Evolutionary conservation across 2,888 invertebrate genomes (phyloP).

Genomic region (Meiosimyza platycephala): DNA sequence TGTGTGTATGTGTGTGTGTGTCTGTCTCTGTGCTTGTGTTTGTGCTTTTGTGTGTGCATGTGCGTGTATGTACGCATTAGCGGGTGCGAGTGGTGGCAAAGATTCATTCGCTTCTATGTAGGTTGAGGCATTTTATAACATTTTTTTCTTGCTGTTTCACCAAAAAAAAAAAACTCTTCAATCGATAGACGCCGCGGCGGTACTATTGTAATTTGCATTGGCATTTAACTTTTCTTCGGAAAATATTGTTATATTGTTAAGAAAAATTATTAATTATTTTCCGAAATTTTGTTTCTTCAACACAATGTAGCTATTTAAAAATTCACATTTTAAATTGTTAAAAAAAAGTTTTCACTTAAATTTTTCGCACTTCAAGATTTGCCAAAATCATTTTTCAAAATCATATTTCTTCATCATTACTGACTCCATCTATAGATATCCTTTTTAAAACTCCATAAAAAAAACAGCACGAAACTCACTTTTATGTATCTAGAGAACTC

Average conservation of each 20-base stretch:
- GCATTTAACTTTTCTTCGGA: conserved; percentile 8
- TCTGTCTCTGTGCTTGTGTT: conserved; percentile 42
- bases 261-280: not conserved
- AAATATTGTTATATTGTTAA: not conserved
- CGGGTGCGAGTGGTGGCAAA: conserved; percentile 18
- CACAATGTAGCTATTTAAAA: not conserved
- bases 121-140: conserved; percentile 34
- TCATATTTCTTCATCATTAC: conserved; percentile 4
- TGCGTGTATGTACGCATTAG: conserved; percentile 22
- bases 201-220: conserved; percentile 2
- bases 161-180: conserved; percentile 41
- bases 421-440: conserved; percentile 30
- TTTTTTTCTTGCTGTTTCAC: conserved; percentile 7
- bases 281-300: not conserved
- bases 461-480: conserved; percentile 55
- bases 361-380: conserved; percentile 1
- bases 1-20: conserved; percentile 37
- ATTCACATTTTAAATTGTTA: conserved; percentile 14
- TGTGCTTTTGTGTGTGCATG: conserved; percentile 37
- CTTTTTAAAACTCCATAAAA: conserved; percentile 23
- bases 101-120: conserved; percentile 23
- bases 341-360: too few species aligned
- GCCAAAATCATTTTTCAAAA: not conserved
- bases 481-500: conserved; percentile 62
- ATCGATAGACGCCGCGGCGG: conserved; percentile 56